These are phyloP conservation scores for Stictocephala bisonia DNA, from an alignment of 2,888 invertebrate genomes.

Conservation along the genomic window DNA sequence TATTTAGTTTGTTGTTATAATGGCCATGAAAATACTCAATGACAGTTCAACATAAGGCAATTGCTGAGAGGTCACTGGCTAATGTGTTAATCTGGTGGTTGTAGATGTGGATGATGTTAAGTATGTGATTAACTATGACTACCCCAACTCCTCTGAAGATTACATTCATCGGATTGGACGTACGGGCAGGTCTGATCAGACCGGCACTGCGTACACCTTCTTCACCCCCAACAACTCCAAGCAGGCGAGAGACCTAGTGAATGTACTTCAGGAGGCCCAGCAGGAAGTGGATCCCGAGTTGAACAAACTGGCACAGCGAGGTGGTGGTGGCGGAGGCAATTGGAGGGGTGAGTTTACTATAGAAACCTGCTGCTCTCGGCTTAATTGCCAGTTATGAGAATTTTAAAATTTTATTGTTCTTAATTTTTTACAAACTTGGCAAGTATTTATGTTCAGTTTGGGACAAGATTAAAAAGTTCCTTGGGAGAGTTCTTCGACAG, in stretches of 20 bases:
- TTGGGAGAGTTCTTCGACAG: not conserved
- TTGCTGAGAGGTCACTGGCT: not conserved
- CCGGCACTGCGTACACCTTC: conserved; percentile 78
- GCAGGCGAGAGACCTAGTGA: conserved; percentile 74
- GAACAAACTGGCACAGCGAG: conserved; percentile 66
- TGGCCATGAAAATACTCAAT: no score
- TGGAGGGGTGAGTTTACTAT: conserved; percentile 18
- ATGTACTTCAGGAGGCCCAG: conserved; percentile 75
- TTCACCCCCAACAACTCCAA: conserved; percentile 74
- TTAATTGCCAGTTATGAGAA: no score
- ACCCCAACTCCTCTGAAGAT: conserved; percentile 78
- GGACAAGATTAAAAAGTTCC: no score
- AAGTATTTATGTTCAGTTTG: no score
- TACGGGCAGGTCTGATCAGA: conserved; percentile 74
- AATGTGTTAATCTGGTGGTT: not conserved
- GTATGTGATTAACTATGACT: conserved; percentile 81
- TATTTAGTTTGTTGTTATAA: no score
- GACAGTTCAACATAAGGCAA: conserved; percentile 21
- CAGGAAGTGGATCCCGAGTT: conserved; percentile 74
- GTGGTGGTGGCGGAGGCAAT: conserved; percentile 29
- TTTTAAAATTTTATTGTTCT: not conserved
- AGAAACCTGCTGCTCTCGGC: not conserved
- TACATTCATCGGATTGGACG: conserved; percentile 80
- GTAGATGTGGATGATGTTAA: conserved; percentile 79
- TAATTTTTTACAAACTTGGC: not conserved